These are phyloP conservation scores for Nannoperca australis DNA, from an alignment of 2,797 vertebrate genomes.

Conservation along the genomic window DNA sequence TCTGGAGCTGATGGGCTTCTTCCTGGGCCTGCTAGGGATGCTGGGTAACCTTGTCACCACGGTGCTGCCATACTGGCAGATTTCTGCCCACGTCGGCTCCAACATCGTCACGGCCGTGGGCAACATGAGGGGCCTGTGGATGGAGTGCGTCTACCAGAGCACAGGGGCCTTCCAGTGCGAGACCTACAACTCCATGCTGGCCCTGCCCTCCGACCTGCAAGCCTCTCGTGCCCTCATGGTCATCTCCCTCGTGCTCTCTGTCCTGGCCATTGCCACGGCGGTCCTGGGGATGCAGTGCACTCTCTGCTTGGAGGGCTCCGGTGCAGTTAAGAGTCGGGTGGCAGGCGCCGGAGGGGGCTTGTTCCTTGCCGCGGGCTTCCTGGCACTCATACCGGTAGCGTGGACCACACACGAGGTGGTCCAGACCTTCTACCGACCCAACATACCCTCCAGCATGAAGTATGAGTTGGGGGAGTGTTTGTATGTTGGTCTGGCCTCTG, in stretches of 20 bases:
- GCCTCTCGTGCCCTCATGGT: constrained; percentile 95
- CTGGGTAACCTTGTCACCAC: constrained; percentile 90
- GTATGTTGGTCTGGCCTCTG: constrained; percentile 91
- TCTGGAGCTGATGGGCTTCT: constrained; percentile 92
- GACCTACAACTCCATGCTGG: constrained; percentile 95
- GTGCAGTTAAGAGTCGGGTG: constrained; percentile 85
- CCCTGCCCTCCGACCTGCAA: constrained; percentile 89
- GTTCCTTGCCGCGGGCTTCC: constrained; percentile 89
- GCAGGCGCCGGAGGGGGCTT: constrained; percentile 86
- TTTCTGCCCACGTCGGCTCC: constrained; percentile 91
- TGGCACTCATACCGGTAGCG: constrained; percentile 90
- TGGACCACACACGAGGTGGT: constrained; percentile 96
- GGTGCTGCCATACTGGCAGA: constrained; percentile 92
- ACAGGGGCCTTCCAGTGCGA: constrained; percentile 96
- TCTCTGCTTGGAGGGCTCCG: constrained; percentile 87
- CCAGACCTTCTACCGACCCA: constrained; percentile 89
- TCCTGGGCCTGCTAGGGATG: constrained; percentile 90
- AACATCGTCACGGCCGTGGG: constrained; percentile 94
- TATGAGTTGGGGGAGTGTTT: constrained; percentile 94
- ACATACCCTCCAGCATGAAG: constrained; percentile 89
- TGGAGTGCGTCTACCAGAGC: constrained; percentile 96
- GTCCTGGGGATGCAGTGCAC: constrained; percentile 95
- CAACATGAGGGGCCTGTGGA: constrained; percentile 95
- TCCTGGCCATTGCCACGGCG: constrained; percentile 84
- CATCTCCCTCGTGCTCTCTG: constrained; percentile 89